These are phyloP conservation scores for Sinopyrophorus schimmeli DNA, from an alignment of 2,888 invertebrate genomes.

Conservation along the genomic window DNA sequence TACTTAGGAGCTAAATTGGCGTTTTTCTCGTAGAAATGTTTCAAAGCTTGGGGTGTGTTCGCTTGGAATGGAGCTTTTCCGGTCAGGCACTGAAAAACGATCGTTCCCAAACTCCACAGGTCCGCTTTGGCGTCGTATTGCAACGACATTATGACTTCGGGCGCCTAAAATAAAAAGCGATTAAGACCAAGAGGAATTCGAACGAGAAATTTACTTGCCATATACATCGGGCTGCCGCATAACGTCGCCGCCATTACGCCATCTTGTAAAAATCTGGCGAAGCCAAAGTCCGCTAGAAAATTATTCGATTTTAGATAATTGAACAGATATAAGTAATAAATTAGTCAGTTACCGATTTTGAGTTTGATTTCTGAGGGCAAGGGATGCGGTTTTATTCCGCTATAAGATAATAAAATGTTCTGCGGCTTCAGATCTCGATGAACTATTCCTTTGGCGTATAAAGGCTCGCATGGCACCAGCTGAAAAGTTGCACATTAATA, in stretches of 20 bases:
- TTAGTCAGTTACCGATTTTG: constrained; percentile 95
- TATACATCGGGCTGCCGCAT: constrained; percentile 99
- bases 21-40: constrained; percentile 96
- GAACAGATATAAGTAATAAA: too few relatives aligned
- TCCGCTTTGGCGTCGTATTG: constrained; percentile 99
- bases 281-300: constrained; percentile 93
- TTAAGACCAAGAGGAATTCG: too few relatives aligned
- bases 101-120: constrained; percentile 98
- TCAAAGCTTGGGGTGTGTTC: constrained; percentile 95
- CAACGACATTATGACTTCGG: constrained; percentile 98
- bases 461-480: constrained; percentile 97
- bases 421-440: constrained; percentile 99
- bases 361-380: constrained; percentile 83
- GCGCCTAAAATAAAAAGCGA: too few relatives aligned
- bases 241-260: constrained; percentile 99
- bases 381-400: constrained; percentile 67
- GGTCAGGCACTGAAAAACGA: constrained; percentile 86
- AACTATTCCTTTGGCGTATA: constrained; percentile 96
- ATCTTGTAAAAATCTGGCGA: constrained; percentile 96
- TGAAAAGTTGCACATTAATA: constrained; percentile 51
- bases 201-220: too few relatives aligned
- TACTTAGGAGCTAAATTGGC: constrained; percentile 87
- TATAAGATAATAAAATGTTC: constrained; percentile 94
- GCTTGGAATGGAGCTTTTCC: constrained; percentile 99
- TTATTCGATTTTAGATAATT: not conserved